A percentile compares a stretch with the other conserved stretches of the same genome.
Conservation (phyloP, 2,797 vertebrate genomes). For the Takifugu ocellatus region DNA sequence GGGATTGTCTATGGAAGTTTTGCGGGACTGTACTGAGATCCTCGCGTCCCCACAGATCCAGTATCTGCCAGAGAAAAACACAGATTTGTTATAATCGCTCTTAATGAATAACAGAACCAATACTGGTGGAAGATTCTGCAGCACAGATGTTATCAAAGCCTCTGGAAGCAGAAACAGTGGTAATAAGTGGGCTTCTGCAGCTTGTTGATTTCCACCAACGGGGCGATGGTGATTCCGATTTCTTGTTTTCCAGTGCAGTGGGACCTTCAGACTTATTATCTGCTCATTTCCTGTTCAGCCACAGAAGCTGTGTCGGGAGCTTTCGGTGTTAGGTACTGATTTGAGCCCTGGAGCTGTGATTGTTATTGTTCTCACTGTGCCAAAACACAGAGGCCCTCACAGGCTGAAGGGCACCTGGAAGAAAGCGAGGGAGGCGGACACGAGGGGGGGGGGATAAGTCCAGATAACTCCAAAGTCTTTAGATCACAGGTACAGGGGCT, state of each 20-base stretch:
- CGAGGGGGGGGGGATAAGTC: constrained; percentile 8
- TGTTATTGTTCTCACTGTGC: constrained; percentile 55
- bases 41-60: too few species aligned
- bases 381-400: constrained; percentile 47
- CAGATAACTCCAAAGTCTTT: constrained; percentile 4
- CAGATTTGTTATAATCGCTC: too few species aligned
- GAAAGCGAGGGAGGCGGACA: constrained; percentile 19
- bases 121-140: too few species aligned
- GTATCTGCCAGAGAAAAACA: too few species aligned
- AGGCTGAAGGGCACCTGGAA: constrained; percentile 67
- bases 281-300: constrained; percentile 49
- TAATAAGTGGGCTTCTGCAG: neutral
- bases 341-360: constrained; percentile 46
- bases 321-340: constrained; percentile 49
- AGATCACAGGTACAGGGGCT: neutral
- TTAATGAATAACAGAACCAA: too few species aligned
- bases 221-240: constrained; percentile 22
- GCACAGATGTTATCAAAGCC: too few species aligned
- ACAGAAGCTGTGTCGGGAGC: constrained; percentile 18
- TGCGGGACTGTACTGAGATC: too few species aligned
- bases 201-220: constrained; percentile 27
- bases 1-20: too few species aligned
- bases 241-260: constrained; percentile 26
- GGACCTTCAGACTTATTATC: constrained; percentile 41
- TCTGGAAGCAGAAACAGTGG: too few species aligned